These are phyloP conservation scores for Psammodynastes pulverulentus DNA, from an alignment of 2,113 vertebrate genomes.

Conservation along the genomic window DNA sequence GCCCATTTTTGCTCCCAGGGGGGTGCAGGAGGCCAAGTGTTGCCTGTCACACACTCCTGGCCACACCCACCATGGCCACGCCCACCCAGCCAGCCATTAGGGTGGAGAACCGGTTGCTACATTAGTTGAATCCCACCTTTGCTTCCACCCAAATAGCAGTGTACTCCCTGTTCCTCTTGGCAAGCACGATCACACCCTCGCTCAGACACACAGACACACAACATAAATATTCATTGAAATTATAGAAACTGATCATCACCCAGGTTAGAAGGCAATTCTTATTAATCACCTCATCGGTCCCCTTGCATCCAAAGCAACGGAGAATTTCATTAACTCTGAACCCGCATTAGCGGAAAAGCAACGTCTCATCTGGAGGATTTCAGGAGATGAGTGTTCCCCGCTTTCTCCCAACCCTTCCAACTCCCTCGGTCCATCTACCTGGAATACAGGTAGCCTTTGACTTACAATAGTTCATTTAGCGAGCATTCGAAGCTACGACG, in stretches of 20 bases:
- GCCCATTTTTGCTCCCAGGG: too few relatives aligned
- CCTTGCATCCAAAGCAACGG: neutral
- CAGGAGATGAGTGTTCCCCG: rapidly evolving
- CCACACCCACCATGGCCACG: too few relatives aligned
- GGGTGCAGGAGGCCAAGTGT: too few relatives aligned
- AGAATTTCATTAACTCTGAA: conserved; percentile 34
- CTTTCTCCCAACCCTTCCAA: rapidly evolving
- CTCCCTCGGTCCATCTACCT: neutral
- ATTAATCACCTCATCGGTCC: conserved; percentile 22
- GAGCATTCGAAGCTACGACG: neutral
- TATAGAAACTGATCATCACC: conserved; percentile 43
- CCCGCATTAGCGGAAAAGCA: neutral
- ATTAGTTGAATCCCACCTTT: too few relatives aligned
- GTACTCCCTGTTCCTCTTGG: conserved; percentile 49
- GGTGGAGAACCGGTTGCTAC: too few relatives aligned
- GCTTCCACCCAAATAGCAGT: conserved; percentile 63
- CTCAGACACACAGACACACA: neutral
- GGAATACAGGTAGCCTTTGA: neutral
- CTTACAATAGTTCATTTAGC: neutral
- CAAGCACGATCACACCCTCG: neutral
- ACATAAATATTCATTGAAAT: conserved; percentile 63
- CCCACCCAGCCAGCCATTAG: too few relatives aligned
- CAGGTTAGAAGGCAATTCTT: conserved; percentile 45
- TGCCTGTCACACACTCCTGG: too few relatives aligned
- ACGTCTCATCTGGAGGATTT: neutral